A percentile compares a stretch with the other conserved stretches of the same genome.
These are phyloP conservation scores for Oryzias melastigma DNA, from an alignment of 2,113 vertebrate species.

Conservation along the genomic window DNA sequence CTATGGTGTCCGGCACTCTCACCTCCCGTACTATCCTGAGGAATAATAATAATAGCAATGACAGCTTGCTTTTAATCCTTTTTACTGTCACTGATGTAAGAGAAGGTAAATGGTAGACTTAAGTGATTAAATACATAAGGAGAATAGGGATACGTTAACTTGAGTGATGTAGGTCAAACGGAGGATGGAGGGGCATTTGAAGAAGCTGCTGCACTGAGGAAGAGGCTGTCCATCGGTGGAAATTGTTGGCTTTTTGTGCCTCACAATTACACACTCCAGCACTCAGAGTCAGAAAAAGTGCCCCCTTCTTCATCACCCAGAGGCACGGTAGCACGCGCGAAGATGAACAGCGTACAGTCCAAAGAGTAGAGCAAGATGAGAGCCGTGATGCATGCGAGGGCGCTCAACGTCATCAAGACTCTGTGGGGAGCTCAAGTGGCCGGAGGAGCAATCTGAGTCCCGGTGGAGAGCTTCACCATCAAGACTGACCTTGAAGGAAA, in stretches of 20 bases:
- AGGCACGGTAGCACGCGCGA: conserved; percentile 12
- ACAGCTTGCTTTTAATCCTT: conserved; percentile 20
- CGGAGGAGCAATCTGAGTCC: conserved; percentile 39
- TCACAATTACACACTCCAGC: conserved; percentile 45
- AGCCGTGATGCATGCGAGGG: conserved; percentile 21
- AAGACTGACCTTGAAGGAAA: conserved; percentile 57
- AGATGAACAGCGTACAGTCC: background rate
- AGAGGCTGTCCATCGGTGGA: conserved; percentile 41
- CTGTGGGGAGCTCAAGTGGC: conserved; percentile 32
- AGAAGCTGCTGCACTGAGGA: conserved; percentile 30
- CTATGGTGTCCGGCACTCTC: conserved; percentile 16
- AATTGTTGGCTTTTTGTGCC: conserved; percentile 49
- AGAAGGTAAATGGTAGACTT: conserved; percentile 22
- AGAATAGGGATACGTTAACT: conserved; percentile 25
- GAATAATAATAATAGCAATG: conserved; percentile 1
- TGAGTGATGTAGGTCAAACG: conserved; percentile 44
- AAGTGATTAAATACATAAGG: conserved; percentile 35
- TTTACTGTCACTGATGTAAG: conserved; percentile 1
- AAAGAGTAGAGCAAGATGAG: conserved; percentile 20
- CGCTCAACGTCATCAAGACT: conserved; percentile 4
- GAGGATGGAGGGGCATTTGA: conserved; percentile 33
- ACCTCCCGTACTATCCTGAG: conserved; percentile 3
- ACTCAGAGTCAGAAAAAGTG: conserved; percentile 14
- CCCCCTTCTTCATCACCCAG: conserved; percentile 7
- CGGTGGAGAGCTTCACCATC: conserved; percentile 20